Evolutionary conservation across 2,888 invertebrate genomes (phyloP), one percentile per base, ranked within the genome.

Genomic region (Deilephila porcellus): DNA sequence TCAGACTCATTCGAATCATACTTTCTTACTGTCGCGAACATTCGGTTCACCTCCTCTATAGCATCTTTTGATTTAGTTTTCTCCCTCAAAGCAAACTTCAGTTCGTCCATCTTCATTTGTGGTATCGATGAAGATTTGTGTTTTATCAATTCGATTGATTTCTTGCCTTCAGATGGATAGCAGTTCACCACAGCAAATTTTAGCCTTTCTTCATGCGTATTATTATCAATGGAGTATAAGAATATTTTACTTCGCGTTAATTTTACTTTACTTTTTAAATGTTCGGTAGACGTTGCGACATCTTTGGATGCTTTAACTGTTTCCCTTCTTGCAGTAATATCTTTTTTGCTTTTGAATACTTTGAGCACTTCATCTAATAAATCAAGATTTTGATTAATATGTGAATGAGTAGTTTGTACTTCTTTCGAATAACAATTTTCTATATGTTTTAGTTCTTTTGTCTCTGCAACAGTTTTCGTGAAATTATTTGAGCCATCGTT

Each of bases 31-130:
- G 85, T 92, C 0, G 93, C 93, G 79, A 93, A 94, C 89, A 93
- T 90, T 83, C 93, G 87, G 32, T 93, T 92, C 0, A 93, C 92
- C 83, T 94, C 93, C 77, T 93, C 90, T 1, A 93, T 88, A 0
- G 91, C 85, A 60, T 93, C 92, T 87, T 91, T 93, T 0, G 92
- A 89, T 80, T 83, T 89, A 0, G 83, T 83, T 75, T 90, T 92
- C 19, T 88, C 90, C 83, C 89, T 93, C 2, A 91, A 76, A 3
- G 87, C 87, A 37, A 91, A 82, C 74, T 91, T 93, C 0, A 92
- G 74, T 76, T 93, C 92, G 56, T 94, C 93, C n/a, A 92, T 76
- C 75, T 93, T 93, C 93, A 93, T 93, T 85, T 90, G 93, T 0
- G 94, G 93, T 74, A 93, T 90, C 0, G 94, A 94, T 1, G 90